Percentiles rank a stretch among this genome's conserved stretches.
Conservation (phyloP, 2,888 invertebrate genomes). For the Drosophila nr. perissopoda region DNA sequence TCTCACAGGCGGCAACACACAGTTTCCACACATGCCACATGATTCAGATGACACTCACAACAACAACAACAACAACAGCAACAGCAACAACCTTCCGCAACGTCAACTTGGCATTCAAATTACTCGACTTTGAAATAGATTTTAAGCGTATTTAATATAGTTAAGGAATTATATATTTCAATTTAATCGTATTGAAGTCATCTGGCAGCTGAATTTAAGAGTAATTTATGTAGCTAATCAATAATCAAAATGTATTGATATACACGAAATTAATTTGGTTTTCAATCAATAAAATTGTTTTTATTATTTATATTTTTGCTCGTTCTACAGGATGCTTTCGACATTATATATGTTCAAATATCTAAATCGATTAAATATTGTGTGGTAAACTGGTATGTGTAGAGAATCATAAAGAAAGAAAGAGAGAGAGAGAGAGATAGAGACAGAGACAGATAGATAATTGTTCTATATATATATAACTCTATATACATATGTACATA, state of each 20-base stretch:
- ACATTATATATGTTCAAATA: neutral
- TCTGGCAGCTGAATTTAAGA: neutral
- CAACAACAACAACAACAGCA: neutral
- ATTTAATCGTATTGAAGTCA: too few relatives aligned
- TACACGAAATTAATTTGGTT: neutral
- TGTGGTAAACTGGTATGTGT: neutral
- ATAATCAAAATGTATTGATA: neutral
- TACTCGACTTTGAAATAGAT: neutral
- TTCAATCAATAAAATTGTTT: neutral
- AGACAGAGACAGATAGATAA: too few relatives aligned
- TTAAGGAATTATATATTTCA: neutral
- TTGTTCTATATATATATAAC: too few relatives aligned
- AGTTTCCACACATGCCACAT: constrained; percentile 4
- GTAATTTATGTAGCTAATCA: neutral
- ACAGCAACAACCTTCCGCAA: constrained; percentile 19
- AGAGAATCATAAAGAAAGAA: neutral
- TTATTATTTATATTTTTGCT: neutral
- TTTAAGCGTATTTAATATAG: neutral
- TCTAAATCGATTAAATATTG: neutral
- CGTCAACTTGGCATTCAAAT: neutral
- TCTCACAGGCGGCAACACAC: constrained; percentile 52
- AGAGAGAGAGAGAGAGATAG: too few relatives aligned
- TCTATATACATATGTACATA: too few relatives aligned
- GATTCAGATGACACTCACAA: constrained; percentile 14
- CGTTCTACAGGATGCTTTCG: neutral